A percentile compares a stretch with the other conserved stretches of the same genome.
Evolutionary conservation across 2,888 invertebrate genomes (phyloP).

Genomic region (Megamerina dolium): DNA sequence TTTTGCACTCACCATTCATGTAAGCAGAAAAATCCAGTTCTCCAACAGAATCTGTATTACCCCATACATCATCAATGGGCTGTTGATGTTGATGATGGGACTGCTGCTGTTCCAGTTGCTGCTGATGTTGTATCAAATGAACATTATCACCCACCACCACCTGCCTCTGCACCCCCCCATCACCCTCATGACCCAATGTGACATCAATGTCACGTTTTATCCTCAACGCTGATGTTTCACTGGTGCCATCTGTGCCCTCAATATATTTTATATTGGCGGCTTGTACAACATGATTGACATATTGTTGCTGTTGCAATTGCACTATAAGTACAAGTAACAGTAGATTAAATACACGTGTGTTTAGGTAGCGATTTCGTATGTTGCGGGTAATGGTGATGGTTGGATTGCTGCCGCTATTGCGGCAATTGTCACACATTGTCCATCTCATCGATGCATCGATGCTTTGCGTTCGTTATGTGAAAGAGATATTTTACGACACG

Average conservation of each 20-base stretch:
- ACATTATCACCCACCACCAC: no score
- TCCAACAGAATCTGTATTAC: no score
- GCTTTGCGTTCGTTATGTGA: no score
- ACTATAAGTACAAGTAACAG: slow-evolving; percentile 25
- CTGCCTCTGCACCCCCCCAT: no score
- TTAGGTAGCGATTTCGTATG: no score
- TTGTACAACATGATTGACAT: slow-evolving; percentile 10
- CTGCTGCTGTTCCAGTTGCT: neutral
- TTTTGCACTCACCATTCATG: slow-evolving; percentile 28
- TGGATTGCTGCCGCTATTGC: slow-evolving; percentile 4
- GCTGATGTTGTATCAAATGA: slow-evolving; percentile 1
- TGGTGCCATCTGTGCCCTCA: no score
- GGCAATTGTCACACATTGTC: slow-evolving; percentile 15
- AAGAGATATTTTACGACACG: no score
- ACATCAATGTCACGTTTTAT: no score
- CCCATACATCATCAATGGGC: no score
- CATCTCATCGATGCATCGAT: slow-evolving; percentile 16
- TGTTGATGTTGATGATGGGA: neutral
- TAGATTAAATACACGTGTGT: slow-evolving; percentile 33
- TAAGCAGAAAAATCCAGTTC: slow-evolving; percentile 29
- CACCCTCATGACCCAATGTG: no score
- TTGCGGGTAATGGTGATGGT: slow-evolving; percentile 5
- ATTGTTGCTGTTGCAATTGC: slow-evolving; percentile 21
- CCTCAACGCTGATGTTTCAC: no score
- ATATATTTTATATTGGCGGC: no score